phyloP scores from a whole-genome alignment of 2,888 invertebrate genomes.

The Scotopteryx bipunctaria region DNA sequence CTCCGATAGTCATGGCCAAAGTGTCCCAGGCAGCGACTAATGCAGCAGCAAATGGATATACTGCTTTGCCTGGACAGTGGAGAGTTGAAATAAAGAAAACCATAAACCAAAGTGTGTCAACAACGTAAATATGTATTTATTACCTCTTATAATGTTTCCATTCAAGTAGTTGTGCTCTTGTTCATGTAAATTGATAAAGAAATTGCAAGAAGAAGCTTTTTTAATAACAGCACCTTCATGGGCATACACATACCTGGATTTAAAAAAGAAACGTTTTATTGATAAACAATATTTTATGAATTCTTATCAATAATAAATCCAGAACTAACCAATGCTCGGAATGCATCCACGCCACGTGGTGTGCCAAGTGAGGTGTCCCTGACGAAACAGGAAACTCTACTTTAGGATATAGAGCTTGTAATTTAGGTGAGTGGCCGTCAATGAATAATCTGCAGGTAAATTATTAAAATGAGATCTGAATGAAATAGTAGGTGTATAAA shows the following conservation, averaged over 20 bases:
- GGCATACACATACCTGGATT: neutral
- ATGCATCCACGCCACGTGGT: constrained; percentile 92
- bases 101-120: too few species aligned
- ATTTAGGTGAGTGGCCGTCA: constrained; percentile 86
- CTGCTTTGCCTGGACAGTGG: constrained; percentile 76
- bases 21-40: constrained; percentile 88
- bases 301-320: neutral
- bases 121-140: neutral
- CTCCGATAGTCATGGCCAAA: constrained; percentile 79
- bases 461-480: neutral
- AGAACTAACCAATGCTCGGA: constrained; percentile 82
- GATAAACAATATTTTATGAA: neutral
- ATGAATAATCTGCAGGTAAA: constrained; percentile 87
- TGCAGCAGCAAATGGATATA: constrained; percentile 90
- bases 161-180: constrained; percentile 9
- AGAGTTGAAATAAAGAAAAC: too few species aligned
- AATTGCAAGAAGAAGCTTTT: constrained; percentile 9
- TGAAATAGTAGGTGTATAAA: too few species aligned
- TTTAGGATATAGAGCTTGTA: constrained; percentile 88
- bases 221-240: neutral
- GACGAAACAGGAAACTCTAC: constrained; percentile 91
- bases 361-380: constrained; percentile 91
- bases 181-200: constrained; percentile 10
- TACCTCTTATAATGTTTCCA: constrained; percentile 11
- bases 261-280: neutral